Base-by-base conservation (phyloP, 2,113 vertebrate genomes). In the Microtus richardsoni region DNA sequence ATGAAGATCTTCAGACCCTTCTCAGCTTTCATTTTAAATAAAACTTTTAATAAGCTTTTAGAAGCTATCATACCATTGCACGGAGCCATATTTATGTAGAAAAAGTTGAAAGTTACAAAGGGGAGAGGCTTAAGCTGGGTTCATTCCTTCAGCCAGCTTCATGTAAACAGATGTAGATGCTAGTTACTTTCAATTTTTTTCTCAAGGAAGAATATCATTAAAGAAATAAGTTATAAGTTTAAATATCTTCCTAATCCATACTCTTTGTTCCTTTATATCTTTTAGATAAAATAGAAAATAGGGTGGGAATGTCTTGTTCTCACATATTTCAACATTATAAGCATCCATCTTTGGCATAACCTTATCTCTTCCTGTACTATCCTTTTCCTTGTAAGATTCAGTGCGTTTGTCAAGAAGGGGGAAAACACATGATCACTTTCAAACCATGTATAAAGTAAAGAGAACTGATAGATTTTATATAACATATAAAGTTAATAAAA, bases 401-500 rank as follows among this genome's bases (percentile, higher is more conserved):
- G 90, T 77, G 74, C 79, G 86, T n/a, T 44, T 62, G 26, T 79
- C 64, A 88, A 96, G 47, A 77, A 78, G 62, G 22, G n/a, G 28
- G 62, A 28, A 77, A 77, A 28, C 75, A 60, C 12, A 73, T 14
- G 16, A 93, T 39, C 13, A 10, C 79, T 94, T 96, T 91, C 19
- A 78, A 49, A 54, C 66, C 78, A 78, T 21, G 64, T 86, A 70
- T 68, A 60, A 82, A 58, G 21, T 39, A 49, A 78, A 26, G 68
- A 77, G 10, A 90, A 41, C 12, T 33, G 19, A 89, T 24, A 33
- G 9, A 66, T 91, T 95, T 87, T 13, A 83, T 12, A 49, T 74
- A 71, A 83, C 10, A 10, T 33, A 85, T 83, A 75, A 92, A 93
- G 84, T 95, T 94, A 85, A 86, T 95, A 80, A 88, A n/a, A 68